Percentiles rank a stretch among this genome's conserved stretches.
These are phyloP conservation scores for Eupelmus urozonus DNA, from an alignment of 2,888 invertebrate species.

Conservation along the genomic window DNA sequence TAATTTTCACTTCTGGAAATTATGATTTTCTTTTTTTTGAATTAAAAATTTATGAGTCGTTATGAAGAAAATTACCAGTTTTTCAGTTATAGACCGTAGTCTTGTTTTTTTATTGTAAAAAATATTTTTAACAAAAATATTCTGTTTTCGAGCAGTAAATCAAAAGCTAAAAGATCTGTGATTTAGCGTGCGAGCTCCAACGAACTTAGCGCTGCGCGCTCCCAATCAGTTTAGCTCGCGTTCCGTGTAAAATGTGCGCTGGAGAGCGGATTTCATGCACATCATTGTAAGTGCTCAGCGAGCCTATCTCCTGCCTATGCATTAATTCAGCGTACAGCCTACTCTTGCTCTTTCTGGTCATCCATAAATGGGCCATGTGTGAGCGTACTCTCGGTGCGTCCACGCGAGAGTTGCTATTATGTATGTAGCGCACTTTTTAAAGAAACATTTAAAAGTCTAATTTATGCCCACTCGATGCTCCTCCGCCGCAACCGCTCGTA, in stretches of 20 bases:
- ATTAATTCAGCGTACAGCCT: slow-evolving; percentile 68
- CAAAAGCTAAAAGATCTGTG: slow-evolving; percentile 8
- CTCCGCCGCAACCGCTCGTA: slow-evolving; percentile 76
- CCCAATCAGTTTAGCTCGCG: slow-evolving; percentile 39
- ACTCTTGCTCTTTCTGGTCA: slow-evolving; percentile 44
- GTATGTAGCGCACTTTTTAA: slow-evolving; percentile 34
- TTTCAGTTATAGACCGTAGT: too few species aligned
- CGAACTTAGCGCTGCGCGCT: neutral
- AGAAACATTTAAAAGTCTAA: slow-evolving; percentile 56
- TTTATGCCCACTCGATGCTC: slow-evolving; percentile 34
- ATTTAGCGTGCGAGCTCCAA: neutral
- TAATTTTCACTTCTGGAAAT: too few species aligned
- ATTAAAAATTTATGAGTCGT: too few species aligned
- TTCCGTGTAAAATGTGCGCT: slow-evolving; percentile 41
- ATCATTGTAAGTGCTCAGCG: slow-evolving; percentile 75
- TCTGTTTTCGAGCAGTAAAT: neutral
- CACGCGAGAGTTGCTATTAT: slow-evolving; percentile 5
- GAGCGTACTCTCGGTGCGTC: neutral
- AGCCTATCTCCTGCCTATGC: slow-evolving; percentile 75
- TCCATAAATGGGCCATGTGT: slow-evolving; percentile 52
- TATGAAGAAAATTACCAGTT: too few species aligned
- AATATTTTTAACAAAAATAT: neutral
- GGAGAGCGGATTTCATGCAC: slow-evolving; percentile 64
- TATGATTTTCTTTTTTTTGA: too few species aligned
- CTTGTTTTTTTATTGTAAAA: too few species aligned